These are phyloP conservation scores for Anoplophora glabripennis DNA, from an alignment of 1,140 invertebrate species.

Conservation along the genomic window DNA sequence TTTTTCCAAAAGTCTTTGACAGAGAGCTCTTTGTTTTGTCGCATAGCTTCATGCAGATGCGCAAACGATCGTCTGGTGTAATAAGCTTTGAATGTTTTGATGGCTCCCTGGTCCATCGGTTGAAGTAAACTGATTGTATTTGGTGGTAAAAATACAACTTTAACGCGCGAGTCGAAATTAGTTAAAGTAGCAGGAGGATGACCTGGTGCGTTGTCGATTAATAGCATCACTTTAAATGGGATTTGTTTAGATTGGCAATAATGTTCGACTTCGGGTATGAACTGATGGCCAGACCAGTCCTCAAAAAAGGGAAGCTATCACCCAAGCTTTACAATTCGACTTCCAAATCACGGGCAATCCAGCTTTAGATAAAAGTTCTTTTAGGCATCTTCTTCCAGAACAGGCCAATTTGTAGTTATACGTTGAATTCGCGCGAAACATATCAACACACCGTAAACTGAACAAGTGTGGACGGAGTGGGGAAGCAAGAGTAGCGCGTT, in stretches of 20 bases:
- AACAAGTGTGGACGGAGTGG: neutral
- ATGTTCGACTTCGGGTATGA: slow-evolving; percentile 30
- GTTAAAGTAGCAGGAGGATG: slow-evolving; percentile 30
- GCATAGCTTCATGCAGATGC: slow-evolving; percentile 10
- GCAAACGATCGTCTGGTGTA: slow-evolving; percentile 21
- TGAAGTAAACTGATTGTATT: slow-evolving; percentile 35
- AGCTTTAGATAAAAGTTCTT: slow-evolving; percentile 37
- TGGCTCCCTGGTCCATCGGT: too few relatives aligned
- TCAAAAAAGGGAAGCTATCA: slow-evolving; percentile 41
- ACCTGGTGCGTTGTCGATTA: slow-evolving; percentile 40
- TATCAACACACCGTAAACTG: slow-evolving; percentile 7
- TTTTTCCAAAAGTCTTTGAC: too few relatives aligned
- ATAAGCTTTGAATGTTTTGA: slow-evolving; percentile 13
- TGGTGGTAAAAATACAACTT: slow-evolving; percentile 1
- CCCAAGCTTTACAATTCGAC: slow-evolving; percentile 23
- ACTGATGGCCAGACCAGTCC: slow-evolving; percentile 26
- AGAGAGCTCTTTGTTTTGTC: slow-evolving; percentile 8
- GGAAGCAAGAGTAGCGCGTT: neutral
- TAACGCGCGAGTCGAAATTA: neutral
- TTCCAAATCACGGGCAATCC: slow-evolving; percentile 44
- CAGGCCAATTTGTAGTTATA: neutral
- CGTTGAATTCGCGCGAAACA: slow-evolving; percentile 8
- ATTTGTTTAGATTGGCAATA: slow-evolving; percentile 18
- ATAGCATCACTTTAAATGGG: slow-evolving; percentile 32
- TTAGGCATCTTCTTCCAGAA: slow-evolving; percentile 42